Conservation (phyloP, 2,888 invertebrate genomes). For the Clunio marinus region DNA sequence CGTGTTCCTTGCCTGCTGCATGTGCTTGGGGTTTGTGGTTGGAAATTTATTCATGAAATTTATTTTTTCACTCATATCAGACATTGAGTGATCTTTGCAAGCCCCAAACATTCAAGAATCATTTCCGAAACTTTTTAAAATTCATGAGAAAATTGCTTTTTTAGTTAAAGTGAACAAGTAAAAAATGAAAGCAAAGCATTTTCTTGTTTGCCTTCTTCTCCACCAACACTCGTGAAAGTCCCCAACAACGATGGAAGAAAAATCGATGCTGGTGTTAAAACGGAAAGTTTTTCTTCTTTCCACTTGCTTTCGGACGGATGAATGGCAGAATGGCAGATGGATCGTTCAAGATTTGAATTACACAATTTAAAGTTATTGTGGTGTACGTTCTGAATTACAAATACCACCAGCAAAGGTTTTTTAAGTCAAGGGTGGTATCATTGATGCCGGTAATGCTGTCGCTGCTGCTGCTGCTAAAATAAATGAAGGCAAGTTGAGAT, state of each 20-base stretch:
- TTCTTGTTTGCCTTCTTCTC: background rate
- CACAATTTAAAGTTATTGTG: conserved; percentile 28
- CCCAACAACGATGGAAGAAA: background rate
- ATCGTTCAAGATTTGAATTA: conserved; percentile 32
- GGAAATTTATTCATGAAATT: conserved; percentile 26
- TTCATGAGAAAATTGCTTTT: conserved; percentile 22
- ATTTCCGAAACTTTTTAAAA: conserved; percentile 31
- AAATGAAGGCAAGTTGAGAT: background rate
- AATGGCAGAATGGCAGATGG: conserved; percentile 20
- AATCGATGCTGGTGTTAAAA: conserved; percentile 1
- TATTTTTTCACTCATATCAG: conserved; percentile 25
- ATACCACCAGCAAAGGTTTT: conserved; percentile 5
- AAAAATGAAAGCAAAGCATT: background rate
- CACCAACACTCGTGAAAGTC: background rate
- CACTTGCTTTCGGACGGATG: conserved; percentile 5
- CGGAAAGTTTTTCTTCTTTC: background rate
- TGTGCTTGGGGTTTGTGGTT: background rate
- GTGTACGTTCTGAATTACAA: conserved; percentile 30
- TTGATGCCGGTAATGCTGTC: too few species aligned
- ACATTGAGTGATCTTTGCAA: conserved; percentile 35
- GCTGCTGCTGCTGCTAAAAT: too few species aligned
- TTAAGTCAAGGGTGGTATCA: conserved; percentile 1
- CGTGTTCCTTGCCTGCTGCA: background rate
- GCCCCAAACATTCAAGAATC: conserved; percentile 33
- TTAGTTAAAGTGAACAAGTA: background rate